These are phyloP conservation scores for Portevinia maculata DNA, from an alignment of 2,888 invertebrate genomes.

Conservation along the genomic window DNA sequence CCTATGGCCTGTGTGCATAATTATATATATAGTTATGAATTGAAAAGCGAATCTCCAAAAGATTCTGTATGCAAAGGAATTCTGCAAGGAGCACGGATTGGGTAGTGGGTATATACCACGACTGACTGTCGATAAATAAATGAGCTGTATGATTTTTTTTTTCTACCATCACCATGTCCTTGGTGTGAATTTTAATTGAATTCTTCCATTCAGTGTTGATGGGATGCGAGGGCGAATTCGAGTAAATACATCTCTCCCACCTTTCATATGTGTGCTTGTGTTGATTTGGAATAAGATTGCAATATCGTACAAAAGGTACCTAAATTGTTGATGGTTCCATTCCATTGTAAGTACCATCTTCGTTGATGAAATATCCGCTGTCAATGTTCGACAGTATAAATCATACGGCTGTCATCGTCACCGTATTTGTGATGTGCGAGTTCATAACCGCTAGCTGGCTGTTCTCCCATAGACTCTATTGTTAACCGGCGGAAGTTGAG, in stretches of 20 bases:
- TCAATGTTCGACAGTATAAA: conserved; percentile 16
- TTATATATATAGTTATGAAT: neutral
- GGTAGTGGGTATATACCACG: no score
- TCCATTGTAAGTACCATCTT: neutral
- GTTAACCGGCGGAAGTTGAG: neutral
- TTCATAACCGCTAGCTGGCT: conserved; percentile 1
- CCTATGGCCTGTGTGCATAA: conserved; percentile 14
- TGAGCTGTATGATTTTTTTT: conserved; percentile 26
- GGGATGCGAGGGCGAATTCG: neutral
- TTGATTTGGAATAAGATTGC: neutral
- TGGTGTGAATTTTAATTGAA: conserved; percentile 56
- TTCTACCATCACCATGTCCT: conserved; percentile 9
- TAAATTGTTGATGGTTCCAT: conserved; percentile 20
- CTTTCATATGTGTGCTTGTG: conserved; percentile 23
- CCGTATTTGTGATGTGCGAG: neutral
- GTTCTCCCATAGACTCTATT: neutral
- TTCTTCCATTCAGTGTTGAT: conserved; percentile 3
- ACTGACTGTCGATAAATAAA: conserved; percentile 22
- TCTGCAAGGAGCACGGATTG: no score
- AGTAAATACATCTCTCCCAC: conserved; percentile 21
- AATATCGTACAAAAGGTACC: neutral
- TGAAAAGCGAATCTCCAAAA: conserved; percentile 2
- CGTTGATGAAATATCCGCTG: conserved; percentile 24
- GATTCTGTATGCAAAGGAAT: conserved; percentile 49
- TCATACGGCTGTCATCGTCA: neutral